Evolutionary conservation across 2,797 vertebrate species (phyloP).

Genomic region (Catostomus latipinnis): DNA sequence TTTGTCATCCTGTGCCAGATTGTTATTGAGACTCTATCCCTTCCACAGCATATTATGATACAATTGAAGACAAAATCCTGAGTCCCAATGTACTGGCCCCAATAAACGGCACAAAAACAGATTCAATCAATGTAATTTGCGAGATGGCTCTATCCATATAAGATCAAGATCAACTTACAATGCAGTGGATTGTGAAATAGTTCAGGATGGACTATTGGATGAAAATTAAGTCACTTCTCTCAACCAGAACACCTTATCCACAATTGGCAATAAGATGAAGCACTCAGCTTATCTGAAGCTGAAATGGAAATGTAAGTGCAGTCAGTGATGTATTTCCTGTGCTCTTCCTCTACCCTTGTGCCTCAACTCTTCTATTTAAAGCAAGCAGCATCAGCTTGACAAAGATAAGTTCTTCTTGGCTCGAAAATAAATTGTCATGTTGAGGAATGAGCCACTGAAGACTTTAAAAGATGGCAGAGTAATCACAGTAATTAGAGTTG

Average conservation of each 20-base stretch:
- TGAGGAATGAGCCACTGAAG: slow-evolving; percentile 66
- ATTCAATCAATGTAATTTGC: slow-evolving; percentile 10
- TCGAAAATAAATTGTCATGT: slow-evolving; percentile 82
- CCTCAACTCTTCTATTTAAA: slow-evolving; percentile 49
- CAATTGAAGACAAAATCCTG: background rate
- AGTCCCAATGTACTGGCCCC: background rate
- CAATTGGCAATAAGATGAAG: slow-evolving; percentile 9
- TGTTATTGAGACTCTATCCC: background rate
- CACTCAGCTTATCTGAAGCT: background rate
- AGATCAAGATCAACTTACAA: slow-evolving; percentile 1
- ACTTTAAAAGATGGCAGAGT: slow-evolving; percentile 71
- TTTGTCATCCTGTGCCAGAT: background rate
- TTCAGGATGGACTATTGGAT: background rate
- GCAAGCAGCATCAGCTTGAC: slow-evolving; percentile 36
- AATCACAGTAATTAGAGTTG: slow-evolving; percentile 88
- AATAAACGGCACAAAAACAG: background rate
- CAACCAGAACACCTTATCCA: background rate
- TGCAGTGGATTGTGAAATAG: background rate
- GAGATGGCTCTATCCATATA: background rate
- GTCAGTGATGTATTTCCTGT: slow-evolving; percentile 17
- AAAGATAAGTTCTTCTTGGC: slow-evolving; percentile 71
- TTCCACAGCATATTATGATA: background rate
- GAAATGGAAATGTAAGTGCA: background rate
- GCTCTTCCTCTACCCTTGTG: background rate
- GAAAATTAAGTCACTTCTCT: slow-evolving; percentile 2